Percentiles rank a stretch among this genome's conserved stretches.
Conservation (phyloP, 2,797 vertebrate genomes). For the Microctenopoma steveboyesi region DNA sequence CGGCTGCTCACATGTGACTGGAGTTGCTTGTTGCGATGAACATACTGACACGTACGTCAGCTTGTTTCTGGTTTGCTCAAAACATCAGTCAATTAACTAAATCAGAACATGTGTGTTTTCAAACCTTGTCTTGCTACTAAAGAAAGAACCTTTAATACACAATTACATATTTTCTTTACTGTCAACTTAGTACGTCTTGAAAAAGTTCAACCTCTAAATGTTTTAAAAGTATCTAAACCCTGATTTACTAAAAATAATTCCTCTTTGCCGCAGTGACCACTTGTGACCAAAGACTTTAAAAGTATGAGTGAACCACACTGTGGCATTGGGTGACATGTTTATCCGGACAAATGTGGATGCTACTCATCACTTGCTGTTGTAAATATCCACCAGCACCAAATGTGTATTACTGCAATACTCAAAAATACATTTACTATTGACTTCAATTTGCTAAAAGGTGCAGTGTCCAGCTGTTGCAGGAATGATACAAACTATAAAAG, state of each 20-base stretch:
- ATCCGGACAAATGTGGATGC: too few relatives aligned
- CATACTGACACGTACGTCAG: not conserved
- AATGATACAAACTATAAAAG: too few relatives aligned
- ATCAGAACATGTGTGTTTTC: too few relatives aligned
- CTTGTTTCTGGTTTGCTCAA: not conserved
- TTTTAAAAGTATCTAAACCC: not conserved
- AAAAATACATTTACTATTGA: not conserved
- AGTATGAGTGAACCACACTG: not conserved
- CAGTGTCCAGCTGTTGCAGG: not conserved
- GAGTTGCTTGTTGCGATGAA: not conserved
- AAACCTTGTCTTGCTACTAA: too few relatives aligned
- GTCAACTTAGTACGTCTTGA: too few relatives aligned
- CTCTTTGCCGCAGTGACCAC: not conserved
- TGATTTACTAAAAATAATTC: not conserved
- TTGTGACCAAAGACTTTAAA: not conserved
- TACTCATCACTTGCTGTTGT: too few relatives aligned
- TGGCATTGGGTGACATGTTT: too few relatives aligned
- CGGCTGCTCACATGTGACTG: not conserved
- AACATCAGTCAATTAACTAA: too few relatives aligned
- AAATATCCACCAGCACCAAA: too few relatives aligned
- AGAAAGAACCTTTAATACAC: too few relatives aligned
- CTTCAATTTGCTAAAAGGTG: not conserved
- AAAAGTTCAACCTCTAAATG: not conserved
- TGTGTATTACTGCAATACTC: too few relatives aligned
- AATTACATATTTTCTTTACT: too few relatives aligned